Evolutionary conservation across 2,113 vertebrate species (phyloP).

Genomic region (Microtus ochrogaster): DNA sequence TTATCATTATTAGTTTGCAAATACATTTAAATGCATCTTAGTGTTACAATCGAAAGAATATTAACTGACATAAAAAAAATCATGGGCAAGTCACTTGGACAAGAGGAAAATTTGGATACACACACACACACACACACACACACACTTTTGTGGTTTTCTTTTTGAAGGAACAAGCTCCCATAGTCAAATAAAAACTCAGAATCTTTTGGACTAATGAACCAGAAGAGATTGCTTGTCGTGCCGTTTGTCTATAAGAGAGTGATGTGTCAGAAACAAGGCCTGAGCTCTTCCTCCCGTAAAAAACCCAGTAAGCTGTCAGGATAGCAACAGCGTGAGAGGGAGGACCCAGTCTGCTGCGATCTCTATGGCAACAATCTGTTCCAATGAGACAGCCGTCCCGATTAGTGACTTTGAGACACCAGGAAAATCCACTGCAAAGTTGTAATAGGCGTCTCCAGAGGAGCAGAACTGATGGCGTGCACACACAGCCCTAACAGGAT

Average conservation of each 20-base stretch:
- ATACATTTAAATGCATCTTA: background rate
- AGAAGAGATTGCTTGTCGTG: background rate
- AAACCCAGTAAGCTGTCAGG: background rate
- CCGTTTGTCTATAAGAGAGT: background rate
- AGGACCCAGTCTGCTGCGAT: background rate
- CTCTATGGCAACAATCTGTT: slow-evolving; percentile 6
- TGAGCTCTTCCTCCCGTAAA: background rate
- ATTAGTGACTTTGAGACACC: slow-evolving; percentile 22
- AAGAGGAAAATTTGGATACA: slow-evolving; percentile 14
- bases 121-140: background rate
- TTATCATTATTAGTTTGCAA: background rate
- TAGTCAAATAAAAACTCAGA: slow-evolving; percentile 38
- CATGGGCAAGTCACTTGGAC: background rate
- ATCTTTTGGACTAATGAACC: background rate
- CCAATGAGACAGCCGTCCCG: background rate
- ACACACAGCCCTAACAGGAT: background rate
- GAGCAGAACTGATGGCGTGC: background rate
- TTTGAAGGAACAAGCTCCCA: background rate
- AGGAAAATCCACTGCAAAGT: background rate
- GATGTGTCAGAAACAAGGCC: background rate
- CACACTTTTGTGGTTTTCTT: background rate
- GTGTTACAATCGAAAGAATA: background rate
- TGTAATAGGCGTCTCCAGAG: background rate
- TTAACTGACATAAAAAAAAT: background rate
- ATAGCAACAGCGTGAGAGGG: background rate